phyloP scores from a whole-genome alignment of 2,797 vertebrate species.

The Pipistrellus nathusii region DNA sequence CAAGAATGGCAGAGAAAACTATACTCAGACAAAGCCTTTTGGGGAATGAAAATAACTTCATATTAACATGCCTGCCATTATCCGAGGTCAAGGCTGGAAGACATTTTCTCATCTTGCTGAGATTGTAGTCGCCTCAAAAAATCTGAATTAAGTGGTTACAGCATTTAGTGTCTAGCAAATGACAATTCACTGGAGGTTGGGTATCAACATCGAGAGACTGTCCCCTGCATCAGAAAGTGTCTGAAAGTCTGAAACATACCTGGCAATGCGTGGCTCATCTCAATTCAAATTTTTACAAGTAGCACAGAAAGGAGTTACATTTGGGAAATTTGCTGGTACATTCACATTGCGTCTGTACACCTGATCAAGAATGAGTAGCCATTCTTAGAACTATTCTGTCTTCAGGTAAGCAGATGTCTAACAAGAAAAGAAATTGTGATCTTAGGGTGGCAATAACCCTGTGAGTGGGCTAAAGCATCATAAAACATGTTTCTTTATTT shows the following conservation, averaged over 20 bases:
- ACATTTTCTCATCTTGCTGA: not conserved
- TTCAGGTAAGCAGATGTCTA: not conserved
- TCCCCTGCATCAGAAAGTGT: not conserved
- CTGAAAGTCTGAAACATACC: not conserved
- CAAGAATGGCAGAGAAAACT: not conserved
- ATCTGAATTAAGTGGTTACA: not conserved
- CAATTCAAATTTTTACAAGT: not conserved
- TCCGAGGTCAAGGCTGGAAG: not conserved
- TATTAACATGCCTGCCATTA: constrained; percentile 23
- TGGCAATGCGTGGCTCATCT: not conserved
- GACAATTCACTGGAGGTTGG: not conserved
- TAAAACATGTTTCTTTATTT: not conserved
- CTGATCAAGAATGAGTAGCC: not conserved
- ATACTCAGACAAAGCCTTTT: not conserved
- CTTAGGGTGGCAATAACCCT: not conserved
- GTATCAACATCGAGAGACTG: not conserved
- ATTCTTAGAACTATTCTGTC: not conserved
- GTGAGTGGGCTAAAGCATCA: not conserved
- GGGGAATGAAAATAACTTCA: constrained; percentile 23
- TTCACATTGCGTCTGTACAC: not conserved
- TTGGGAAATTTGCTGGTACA: not conserved
- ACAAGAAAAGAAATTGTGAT: not conserved
- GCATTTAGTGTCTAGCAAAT: not conserved
- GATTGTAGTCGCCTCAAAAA: not conserved
- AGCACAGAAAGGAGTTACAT: not conserved